A percentile compares a stretch with the other conserved stretches of the same genome.
Conservation (phyloP, 35 echinoderm and acorn worm genomes). For the Eucidaris tribuloides region DNA sequence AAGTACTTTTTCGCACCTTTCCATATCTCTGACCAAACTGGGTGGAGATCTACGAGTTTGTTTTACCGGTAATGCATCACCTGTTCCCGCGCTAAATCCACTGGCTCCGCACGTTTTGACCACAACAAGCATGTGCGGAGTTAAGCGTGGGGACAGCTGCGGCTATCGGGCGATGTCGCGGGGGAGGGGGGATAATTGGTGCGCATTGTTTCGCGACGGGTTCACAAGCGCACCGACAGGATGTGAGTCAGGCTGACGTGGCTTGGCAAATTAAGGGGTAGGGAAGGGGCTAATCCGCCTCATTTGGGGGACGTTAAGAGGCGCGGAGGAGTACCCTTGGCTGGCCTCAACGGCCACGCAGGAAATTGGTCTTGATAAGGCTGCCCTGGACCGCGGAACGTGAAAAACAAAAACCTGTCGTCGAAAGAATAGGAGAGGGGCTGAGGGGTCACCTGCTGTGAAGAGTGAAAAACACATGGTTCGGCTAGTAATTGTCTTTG, state of each 20-base stretch:
- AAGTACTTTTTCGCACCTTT: too few relatives aligned
- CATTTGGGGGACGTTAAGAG: not conserved
- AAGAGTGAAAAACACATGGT: slow-evolving; percentile 18
- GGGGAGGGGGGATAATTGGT: slow-evolving; percentile 6
- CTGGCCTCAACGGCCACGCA: slow-evolving; percentile 3
- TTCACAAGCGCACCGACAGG: not conserved
- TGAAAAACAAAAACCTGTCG: slow-evolving; percentile 4
- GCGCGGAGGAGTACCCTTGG: slow-evolving; percentile 3
- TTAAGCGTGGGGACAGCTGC: too few relatives aligned
- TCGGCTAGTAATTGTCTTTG: slow-evolving; percentile 21
- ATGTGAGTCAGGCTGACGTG: slow-evolving; percentile 22
- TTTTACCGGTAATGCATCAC: too few relatives aligned
- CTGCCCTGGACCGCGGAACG: not conserved
- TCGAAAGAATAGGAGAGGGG: not conserved
- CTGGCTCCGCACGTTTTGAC: too few relatives aligned
- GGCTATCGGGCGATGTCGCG: too few relatives aligned
- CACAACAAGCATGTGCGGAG: too few relatives aligned
- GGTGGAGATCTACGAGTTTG: too few relatives aligned
- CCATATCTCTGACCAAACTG: too few relatives aligned
- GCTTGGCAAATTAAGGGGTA: slow-evolving; percentile 32
- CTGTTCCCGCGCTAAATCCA: too few relatives aligned
- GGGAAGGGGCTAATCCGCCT: slow-evolving; percentile 25
- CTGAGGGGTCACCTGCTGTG: not conserved
- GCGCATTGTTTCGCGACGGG: not conserved
- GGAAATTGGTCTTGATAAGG: slow-evolving; percentile 20